These are phyloP conservation scores for Acromyrmex echinatior DNA, from an alignment of 1,140 invertebrate genomes.

Conservation along the genomic window DNA sequence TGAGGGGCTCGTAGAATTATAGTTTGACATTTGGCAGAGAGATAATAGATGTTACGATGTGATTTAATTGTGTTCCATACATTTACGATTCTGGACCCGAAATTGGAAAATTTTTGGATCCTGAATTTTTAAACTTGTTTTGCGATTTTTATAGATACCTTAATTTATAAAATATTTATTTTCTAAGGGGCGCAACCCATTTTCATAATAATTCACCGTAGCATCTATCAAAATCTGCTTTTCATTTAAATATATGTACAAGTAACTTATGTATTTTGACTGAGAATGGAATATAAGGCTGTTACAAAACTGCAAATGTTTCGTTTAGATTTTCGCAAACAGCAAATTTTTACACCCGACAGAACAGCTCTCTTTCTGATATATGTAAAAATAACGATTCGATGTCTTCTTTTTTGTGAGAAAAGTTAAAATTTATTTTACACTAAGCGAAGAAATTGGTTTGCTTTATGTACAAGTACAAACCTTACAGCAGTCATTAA, in stretches of 20 bases:
- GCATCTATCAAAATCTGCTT: constrained; percentile 58
- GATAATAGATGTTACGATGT: constrained; percentile 58
- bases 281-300: constrained; percentile 77
- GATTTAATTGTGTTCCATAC: neutral
- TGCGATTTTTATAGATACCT: constrained; percentile 31
- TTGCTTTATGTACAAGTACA: constrained; percentile 44
- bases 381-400: neutral
- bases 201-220: constrained; percentile 39
- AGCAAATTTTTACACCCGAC: constrained; percentile 52
- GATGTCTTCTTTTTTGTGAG: constrained; percentile 10
- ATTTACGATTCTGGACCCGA: neutral
- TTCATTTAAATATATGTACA: constrained; percentile 68
- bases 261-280: constrained; percentile 74
- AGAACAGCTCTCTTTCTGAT: constrained; percentile 8
- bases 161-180: constrained; percentile 60
- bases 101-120: neutral
- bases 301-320: constrained; percentile 67
- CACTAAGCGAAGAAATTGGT: constrained; percentile 10
- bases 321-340: constrained; percentile 59
- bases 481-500: constrained; percentile 44
- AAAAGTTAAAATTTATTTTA: constrained; percentile 53
- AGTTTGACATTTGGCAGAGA: constrained; percentile 53
- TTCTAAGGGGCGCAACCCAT: neutral
- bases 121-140: constrained; percentile 41
- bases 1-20: constrained; percentile 44